Base-by-base conservation (phyloP, 2,888 invertebrate genomes). In the Torymus texanus region DNA sequence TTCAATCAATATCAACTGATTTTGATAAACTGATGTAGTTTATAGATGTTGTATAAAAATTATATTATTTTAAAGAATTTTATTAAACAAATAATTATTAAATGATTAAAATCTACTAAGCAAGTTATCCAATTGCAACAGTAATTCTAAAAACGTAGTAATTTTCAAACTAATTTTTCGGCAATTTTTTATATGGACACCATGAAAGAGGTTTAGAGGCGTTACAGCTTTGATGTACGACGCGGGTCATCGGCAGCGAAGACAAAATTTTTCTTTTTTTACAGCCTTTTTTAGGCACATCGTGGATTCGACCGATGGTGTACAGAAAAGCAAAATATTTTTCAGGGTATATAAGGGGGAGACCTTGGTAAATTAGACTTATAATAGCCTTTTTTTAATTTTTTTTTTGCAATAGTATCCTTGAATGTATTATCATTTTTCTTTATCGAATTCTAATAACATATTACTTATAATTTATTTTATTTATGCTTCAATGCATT, bases 241-340 rank as follows among this genome's bases (percentile, higher is more conserved):
- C 80, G 76, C 79, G 65, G 67, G 65, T 65, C 78, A 70, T 81
- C 82, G 82, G 78, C 83, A 82, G 79, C 70, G 81, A 82, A 83
- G 75, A 81, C 18, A 68, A 58, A 55, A 63, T 79, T 65, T 83
- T 85, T 87, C 41, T 87, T 89, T 89, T 87, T 89, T 90, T 89
- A 84, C 89, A 89, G 88, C 89, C 87, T 87, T 87, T 85, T 88
- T 85, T 89, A 90, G 90, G 89, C 88, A 85, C 89, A 87, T 85
- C 86, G 85, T 86, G 87, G 88, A 88, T 87, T 87, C 87, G 85
- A 84, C 84, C 84, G 75, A 56, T 13, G 65, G 59, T 79, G 78
- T 65, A 72, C 70, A 62, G 41, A 41, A 62, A 76, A 29, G 70
- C 58, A 62, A 50, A 75, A 66, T 12, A 24, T 59, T 58, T 61